Evolutionary conservation across 1,140 invertebrate species (phyloP).

Genomic region (Wiebesia pumilae): DNA sequence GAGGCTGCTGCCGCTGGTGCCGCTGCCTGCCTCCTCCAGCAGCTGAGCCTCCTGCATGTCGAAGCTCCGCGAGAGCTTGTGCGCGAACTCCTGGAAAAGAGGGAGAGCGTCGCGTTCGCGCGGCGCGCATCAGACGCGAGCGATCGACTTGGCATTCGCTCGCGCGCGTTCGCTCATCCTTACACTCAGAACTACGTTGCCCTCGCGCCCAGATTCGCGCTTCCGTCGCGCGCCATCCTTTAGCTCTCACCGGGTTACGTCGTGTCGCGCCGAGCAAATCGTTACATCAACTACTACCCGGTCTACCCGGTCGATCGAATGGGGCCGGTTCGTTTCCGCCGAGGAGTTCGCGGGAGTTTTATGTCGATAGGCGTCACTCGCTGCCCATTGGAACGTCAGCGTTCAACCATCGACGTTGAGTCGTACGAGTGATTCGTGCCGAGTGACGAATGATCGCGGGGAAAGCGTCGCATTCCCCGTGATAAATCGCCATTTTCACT

Average conservation of each 20-base stretch:
- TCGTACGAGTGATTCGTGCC: too few species aligned
- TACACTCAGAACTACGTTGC: background rate
- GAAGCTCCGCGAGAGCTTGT: slow-evolving; percentile 88
- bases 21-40: slow-evolving; percentile 80
- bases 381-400: too few species aligned
- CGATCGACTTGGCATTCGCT: background rate
- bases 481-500: background rate
- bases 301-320: too few species aligned
- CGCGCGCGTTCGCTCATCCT: background rate
- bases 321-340: too few species aligned
- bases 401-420: too few species aligned
- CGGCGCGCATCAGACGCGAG: background rate
- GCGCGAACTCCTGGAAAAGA: slow-evolving; percentile 83
- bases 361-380: too few species aligned
- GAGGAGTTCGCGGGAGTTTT: too few species aligned
- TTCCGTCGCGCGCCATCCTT: background rate
- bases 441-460: too few species aligned
- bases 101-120: background rate
- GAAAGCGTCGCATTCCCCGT: background rate
- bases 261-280: background rate
- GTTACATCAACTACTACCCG: too few species aligned
- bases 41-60: slow-evolving; percentile 89
- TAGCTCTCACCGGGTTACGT: background rate
- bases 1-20: slow-evolving; percentile 75
- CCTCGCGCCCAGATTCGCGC: slow-evolving; percentile 1